Evolutionary conservation across 2,888 invertebrate species (phyloP), one percentile per base, ranked within the genome.

Genomic region (Cosmorhoe ocellata): DNA sequence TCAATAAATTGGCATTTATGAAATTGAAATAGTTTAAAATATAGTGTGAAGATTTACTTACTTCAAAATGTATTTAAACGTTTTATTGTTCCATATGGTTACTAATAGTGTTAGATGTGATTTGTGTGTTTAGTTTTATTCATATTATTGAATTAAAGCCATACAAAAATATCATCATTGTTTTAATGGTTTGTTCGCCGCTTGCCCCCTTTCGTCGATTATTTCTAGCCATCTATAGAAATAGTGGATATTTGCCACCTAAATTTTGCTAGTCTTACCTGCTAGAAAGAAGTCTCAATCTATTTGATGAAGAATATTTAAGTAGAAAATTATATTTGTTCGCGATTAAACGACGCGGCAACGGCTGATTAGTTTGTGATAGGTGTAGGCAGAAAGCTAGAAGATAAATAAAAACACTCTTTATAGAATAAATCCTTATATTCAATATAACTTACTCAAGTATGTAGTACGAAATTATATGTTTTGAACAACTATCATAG

Each of bases 381-480:
- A 18, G 18, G 4, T 18, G 18, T 4, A 18, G 2, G 4, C 18
- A 18, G 18, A 18, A 18, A 18, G 18, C 4, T 18, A 18, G 4
- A 18, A 24, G 5, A 24, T 6, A 24, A 51, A 51, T 64, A 65
- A 47, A 61, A 61, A 58, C n/a, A 52, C 48, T 13, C 42, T 9
- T 41, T 51, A 60, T 72, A 74, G 72, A 73, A 71, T 67, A 66
- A 71, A 74, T 78, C 56, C 76, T 79, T 83, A 79, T 83, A 81
- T 78, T 83, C 66, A 76, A 75, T 76, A 70, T 75, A 71, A 66
- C 71, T 71, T 74, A 73, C 60, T 67, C 58, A 58, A 64, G 67
- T n/a, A n/a, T n/a, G n/a, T 66, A 64, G 70, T 73, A 76, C 64
- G 74, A 77, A 79, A 80, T 77, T 76, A 78, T 74, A 72, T 80